Percentiles rank a stretch among this genome's conserved stretches.
Conservation (phyloP, 2,113 vertebrate species). For the Hystrix cristata region DNA sequence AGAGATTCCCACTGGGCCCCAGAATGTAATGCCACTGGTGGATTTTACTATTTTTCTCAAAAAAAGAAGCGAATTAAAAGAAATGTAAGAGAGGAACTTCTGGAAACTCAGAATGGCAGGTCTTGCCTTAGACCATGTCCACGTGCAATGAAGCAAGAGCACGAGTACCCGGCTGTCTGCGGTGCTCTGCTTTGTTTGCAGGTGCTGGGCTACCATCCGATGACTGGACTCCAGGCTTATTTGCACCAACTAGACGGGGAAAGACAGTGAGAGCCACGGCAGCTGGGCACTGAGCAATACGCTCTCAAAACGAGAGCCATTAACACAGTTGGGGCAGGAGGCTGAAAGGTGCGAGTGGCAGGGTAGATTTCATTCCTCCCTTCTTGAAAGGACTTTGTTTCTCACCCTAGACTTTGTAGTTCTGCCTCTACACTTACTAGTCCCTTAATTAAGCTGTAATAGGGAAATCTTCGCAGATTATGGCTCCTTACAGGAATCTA, state of each 20-base stretch:
- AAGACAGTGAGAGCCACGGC: not conserved
- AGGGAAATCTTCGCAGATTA: slow-evolving; percentile 40
- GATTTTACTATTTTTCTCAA: not conserved
- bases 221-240: not conserved
- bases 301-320: not conserved
- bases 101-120: not conserved
- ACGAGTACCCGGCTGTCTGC: not conserved
- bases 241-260: not conserved
- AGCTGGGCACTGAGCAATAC: fast-evolving
- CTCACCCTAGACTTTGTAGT: not conserved
- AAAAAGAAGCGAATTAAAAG: not conserved
- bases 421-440: not conserved
- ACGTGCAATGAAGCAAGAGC: not conserved
- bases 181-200: not conserved
- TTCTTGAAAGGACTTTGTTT: not conserved
- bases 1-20: not conserved
- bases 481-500: not conserved
- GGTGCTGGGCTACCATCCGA: not conserved
- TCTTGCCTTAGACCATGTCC: not conserved
- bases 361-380: not conserved
- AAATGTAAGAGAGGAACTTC: not conserved
- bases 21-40: not conserved
- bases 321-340: not conserved
- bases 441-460: not conserved
- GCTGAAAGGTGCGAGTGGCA: not conserved